phyloP scores from a whole-genome alignment of 1,140 invertebrate genomes.

The Sinonovacula constricta region DNA sequence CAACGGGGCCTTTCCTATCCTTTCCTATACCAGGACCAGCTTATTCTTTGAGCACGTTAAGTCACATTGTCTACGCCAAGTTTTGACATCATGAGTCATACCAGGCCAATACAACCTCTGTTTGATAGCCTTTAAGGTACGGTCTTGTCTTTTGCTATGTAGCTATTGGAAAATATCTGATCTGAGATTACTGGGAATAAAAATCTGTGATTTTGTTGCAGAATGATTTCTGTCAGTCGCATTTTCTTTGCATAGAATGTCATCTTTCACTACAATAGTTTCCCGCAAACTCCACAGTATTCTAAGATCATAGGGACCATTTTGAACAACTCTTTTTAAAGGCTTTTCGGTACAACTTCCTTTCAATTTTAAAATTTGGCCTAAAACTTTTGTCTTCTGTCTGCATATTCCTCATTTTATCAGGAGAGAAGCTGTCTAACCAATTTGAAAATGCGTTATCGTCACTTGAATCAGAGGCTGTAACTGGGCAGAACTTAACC shows the following conservation, averaged over 20 bases:
- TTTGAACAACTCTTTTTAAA: background rate
- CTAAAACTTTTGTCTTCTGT: background rate
- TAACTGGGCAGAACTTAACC: background rate
- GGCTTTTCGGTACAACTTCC: background rate
- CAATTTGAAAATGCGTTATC: background rate
- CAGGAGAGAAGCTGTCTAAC: background rate
- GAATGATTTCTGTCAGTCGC: background rate
- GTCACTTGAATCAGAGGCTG: background rate
- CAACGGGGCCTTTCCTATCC: background rate
- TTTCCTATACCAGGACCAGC: background rate
- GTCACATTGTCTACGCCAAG: background rate
- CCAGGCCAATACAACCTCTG: background rate
- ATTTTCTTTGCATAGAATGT: background rate
- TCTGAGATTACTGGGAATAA: background rate
- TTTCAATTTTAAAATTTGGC: background rate
- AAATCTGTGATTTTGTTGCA: no score
- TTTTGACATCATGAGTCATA: background rate
- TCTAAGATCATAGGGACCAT: background rate
- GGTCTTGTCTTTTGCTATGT: background rate
- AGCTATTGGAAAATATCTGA: background rate
- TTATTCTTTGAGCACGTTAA: background rate
- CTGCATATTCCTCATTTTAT: background rate
- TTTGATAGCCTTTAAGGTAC: background rate
- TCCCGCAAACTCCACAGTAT: background rate
- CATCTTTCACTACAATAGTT: background rate